These are phyloP conservation scores for Nomada fucata DNA, from an alignment of 2,888 invertebrate species.

Conservation along the genomic window DNA sequence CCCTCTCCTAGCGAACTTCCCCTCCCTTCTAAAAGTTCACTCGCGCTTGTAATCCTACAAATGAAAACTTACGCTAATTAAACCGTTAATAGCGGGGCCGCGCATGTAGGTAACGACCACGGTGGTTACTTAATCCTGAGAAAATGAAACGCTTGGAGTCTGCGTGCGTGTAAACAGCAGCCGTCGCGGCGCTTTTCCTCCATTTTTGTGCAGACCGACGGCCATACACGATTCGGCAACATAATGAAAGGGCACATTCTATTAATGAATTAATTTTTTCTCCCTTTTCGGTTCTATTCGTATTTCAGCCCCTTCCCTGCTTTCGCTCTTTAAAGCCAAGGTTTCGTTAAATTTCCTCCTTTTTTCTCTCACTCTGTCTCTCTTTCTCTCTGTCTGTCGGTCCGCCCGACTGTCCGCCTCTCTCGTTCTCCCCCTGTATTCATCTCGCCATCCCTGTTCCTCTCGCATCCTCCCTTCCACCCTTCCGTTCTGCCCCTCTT, in stretches of 20 bases:
- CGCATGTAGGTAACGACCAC: conserved; percentile 79
- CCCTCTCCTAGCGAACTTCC: conserved; percentile 22
- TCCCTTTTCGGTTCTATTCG: conserved; percentile 25
- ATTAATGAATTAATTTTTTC: conserved; percentile 52
- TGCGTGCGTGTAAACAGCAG: conserved; percentile 73
- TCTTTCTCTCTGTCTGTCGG: not conserved
- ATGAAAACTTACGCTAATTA: conserved; percentile 84
- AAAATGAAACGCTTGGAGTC: conserved; percentile 80
- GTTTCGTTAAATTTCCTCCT: conserved; percentile 41
- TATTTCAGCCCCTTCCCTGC: conserved; percentile 36
- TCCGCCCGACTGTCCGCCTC: not conserved
- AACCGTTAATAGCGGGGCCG: conserved; percentile 82
- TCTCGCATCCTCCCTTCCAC: not conserved
- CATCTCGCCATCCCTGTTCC: not conserved
- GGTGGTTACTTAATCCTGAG: conserved; percentile 82
- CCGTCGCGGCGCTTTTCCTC: conserved; percentile 3
- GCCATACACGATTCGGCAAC: conserved; percentile 37
- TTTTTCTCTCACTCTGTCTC: not conserved
- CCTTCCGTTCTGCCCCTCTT: not conserved
- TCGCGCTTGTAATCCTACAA: conserved; percentile 78
- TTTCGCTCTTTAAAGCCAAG: conserved; percentile 17
- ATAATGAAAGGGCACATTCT: conserved; percentile 40
- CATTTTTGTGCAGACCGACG: not conserved
- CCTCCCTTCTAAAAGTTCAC: conserved; percentile 25
- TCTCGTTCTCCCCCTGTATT: not conserved